These are phyloP conservation scores for Eremobia ochroleuca DNA, from an alignment of 2,888 invertebrate species.

Conservation along the genomic window DNA sequence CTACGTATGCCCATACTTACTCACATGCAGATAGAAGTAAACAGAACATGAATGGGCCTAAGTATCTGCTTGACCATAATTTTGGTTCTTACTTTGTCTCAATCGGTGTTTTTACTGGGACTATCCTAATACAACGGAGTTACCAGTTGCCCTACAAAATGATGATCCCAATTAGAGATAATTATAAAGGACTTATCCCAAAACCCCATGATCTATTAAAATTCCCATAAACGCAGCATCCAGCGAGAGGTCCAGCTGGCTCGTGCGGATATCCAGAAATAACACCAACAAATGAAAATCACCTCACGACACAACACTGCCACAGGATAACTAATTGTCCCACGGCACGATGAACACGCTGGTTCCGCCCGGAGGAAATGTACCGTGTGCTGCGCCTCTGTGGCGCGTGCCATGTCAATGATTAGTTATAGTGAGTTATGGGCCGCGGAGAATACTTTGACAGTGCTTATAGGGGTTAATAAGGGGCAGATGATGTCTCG, in stretches of 20 bases:
- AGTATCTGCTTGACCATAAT: not conserved
- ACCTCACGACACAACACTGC: slow-evolving; percentile 75
- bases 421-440: slow-evolving; percentile 86
- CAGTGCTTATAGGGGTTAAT: slow-evolving; percentile 84
- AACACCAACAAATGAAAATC: slow-evolving; percentile 80
- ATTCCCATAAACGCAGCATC: slow-evolving; percentile 60
- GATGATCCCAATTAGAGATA: not conserved
- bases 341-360: slow-evolving; percentile 54
- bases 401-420: slow-evolving; percentile 78
- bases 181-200: not conserved
- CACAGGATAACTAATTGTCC: slow-evolving; percentile 81
- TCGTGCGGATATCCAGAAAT: slow-evolving; percentile 81
- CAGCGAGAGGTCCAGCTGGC: slow-evolving; percentile 76
- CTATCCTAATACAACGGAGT: not conserved
- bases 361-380: slow-evolving; percentile 57
- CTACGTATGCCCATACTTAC: not conserved
- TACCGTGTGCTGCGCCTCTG: slow-evolving; percentile 56
- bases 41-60: not conserved
- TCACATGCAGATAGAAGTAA: not conserved
- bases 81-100: not conserved
- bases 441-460: slow-evolving; percentile 76
- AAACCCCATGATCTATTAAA: slow-evolving; percentile 46
- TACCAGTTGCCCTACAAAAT: not conserved
- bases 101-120: not conserved
- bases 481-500: slow-evolving; percentile 75